Percentiles rank a stretch among this genome's conserved stretches.
Evolutionary conservation across 2,113 vertebrate genomes (phyloP).

Genomic region (Tupaia tana): DNA sequence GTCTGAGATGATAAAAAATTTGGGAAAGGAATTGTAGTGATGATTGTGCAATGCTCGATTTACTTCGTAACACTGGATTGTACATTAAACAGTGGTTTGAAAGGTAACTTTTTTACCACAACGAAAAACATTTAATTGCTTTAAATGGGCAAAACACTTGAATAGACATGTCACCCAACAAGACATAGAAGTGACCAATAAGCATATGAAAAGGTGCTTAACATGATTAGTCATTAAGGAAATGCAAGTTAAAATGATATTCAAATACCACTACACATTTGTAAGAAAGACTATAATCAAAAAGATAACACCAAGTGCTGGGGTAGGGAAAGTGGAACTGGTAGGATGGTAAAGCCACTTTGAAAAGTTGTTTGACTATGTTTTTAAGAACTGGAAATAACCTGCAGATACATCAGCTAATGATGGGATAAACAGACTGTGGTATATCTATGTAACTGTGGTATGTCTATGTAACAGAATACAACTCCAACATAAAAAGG

Average conservation of each 20-base stretch:
- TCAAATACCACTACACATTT: background rate
- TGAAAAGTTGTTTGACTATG: background rate
- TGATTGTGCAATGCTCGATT: background rate
- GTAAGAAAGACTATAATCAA: background rate
- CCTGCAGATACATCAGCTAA: background rate
- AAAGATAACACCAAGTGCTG: background rate
- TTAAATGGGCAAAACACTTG: background rate
- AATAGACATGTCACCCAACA: background rate
- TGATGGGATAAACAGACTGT: background rate
- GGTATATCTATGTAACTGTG: background rate
- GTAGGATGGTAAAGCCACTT: background rate
- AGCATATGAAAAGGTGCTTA: background rate
- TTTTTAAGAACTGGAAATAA: slow-evolving; percentile 9
- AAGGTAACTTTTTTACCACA: background rate
- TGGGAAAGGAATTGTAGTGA: background rate
- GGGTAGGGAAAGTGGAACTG: background rate
- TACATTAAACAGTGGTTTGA: background rate
- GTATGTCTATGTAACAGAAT: background rate
- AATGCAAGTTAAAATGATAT: background rate
- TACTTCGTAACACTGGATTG: background rate
- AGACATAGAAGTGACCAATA: background rate
- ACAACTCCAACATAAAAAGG: background rate
- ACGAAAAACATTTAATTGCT: background rate
- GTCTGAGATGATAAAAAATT: background rate
- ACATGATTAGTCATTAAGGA: background rate